Base-by-base conservation (phyloP, 1,140 invertebrate genomes). In the Diorhabda elongata region DNA sequence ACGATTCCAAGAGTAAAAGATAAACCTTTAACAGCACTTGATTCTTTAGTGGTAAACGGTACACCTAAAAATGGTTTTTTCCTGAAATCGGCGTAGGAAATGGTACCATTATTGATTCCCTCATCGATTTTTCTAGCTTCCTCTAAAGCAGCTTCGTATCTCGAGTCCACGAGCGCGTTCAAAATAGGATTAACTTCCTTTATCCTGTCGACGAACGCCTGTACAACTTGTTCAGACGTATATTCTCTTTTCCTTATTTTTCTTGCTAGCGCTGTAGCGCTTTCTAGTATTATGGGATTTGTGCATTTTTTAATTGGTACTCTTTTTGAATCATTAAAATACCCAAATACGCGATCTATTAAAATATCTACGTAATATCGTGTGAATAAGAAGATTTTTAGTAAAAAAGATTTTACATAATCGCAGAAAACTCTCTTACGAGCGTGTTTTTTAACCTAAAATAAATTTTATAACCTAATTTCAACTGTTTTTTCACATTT, bases 81-180 rank as follows among this genome's bases (percentile, higher is more conserved):
- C n/a, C 83, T 73, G 61, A 91, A 84, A 66, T 86, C 82, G 41
- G 87, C 84, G 9, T 87, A 83, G 0, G 80, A 77, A n/a, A 85
- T 75, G 61, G 76, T 74, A 6, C 86, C 83, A 26, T 80, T 83
- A 67, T 83, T 81, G 41, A 95, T 84, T 52, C 87, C 81, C 73
- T 85, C 77, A 80, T 97, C 95, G 8, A 92, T 85, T 71, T 83
- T 80, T 70, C 83, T 82, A 0, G 95, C 94, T 75, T 95, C 91
- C 70, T 88, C 80, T 5, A 96, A 78, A 1, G 94, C 94, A 42
- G 87, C 87, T 8, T 88, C 85, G 78, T 87, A 92, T 77, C 93
- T 79, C 74, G 92, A 86, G 76, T 94, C 92, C 0, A 94, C 91
- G 2, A 96, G 85, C 43, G 92, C 89, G 83, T 96, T 96, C 45